Base-by-base conservation (phyloP, 2,797 vertebrate genomes). In the Peromyscus nudipes region DNA sequence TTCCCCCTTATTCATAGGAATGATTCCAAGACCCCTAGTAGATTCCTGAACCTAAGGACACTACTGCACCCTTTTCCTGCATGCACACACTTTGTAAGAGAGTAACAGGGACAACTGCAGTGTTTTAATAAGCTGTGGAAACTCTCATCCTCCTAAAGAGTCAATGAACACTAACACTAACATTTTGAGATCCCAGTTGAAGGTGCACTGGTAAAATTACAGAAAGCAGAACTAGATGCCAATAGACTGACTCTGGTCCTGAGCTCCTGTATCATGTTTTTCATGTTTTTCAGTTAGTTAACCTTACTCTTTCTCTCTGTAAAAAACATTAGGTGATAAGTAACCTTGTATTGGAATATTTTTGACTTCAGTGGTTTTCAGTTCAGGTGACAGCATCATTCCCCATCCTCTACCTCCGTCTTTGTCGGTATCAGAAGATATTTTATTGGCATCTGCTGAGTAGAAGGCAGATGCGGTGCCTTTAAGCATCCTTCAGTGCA, bases 391-490 rank as follows among this genome's bases (percentile, higher is more conserved):
- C 11, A 81, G 23, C 31, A n/a, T 25, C 49, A 23, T 29, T 23
- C 27, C 29, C 29, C 46, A 19, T 29, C 19, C 31, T 62, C 86
- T 34, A 13, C n/a, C 40, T 34, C 29, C 31, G 4, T 23, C 69
- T 75, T 81, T 69, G 67, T 19, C 25, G 73, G 0, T 85, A 52
- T 60, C 25, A 25, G 17, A 67, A 93, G 67, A 86, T 29, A 57
- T 71, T 73, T 77, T 73, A 1, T 12, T 90, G 65, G 40, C 34
- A 80, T 73, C 92, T 96, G 9, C 37, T 34, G 0, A 10, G 13
- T 89, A n/a, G 76, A 89, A 94, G 76, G 76, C 79, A 67, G 88
- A 75, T 80, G 43, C 79, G 2, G 65, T 84, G 34, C 27, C 69
- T 71, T 71, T 81, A 1, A 77, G 57, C 21, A 40, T 76, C 19